Evolutionary conservation across 2,797 vertebrate genomes (phyloP).

Genomic region (Melanotaenia maccullochi): DNA sequence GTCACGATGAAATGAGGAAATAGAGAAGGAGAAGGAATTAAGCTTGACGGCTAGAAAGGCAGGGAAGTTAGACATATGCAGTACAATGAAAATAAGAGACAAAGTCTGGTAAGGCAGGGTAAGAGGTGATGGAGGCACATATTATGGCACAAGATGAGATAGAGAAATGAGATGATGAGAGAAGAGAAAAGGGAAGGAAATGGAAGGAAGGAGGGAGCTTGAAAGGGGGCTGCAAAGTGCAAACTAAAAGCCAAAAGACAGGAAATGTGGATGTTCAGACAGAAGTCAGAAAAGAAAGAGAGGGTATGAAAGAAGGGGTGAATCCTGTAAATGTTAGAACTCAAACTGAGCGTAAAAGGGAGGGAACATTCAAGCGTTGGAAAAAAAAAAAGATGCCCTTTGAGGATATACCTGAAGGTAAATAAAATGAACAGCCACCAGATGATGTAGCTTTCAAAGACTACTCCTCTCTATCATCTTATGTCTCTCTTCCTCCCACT

Average conservation of each 20-base stretch:
- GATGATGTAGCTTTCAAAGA: slow-evolving; percentile 56
- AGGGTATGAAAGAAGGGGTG: neutral
- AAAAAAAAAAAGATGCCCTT: slow-evolving; percentile 20
- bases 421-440: slow-evolving; percentile 55
- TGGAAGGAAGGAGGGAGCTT: slow-evolving; percentile 29
- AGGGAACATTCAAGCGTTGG: neutral
- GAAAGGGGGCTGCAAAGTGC: slow-evolving; percentile 24
- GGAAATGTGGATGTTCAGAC: slow-evolving; percentile 7
- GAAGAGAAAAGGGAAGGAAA: slow-evolving; percentile 11
- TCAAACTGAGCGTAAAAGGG: neutral
- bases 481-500: slow-evolving; percentile 19
- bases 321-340: neutral
- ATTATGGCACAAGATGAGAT: slow-evolving; percentile 51
- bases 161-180: slow-evolving; percentile 28
- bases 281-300: slow-evolving; percentile 12
- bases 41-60: slow-evolving; percentile 30
- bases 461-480: slow-evolving; percentile 52
- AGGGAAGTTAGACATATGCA: slow-evolving; percentile 39
- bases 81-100: slow-evolving; percentile 44
- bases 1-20: slow-evolving; percentile 33
- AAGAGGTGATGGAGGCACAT: slow-evolving; percentile 50
- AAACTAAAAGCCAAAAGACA: slow-evolving; percentile 29
- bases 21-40: slow-evolving; percentile 23
- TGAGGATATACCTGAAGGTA: slow-evolving; percentile 32
- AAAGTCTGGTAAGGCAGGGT: slow-evolving; percentile 35